phyloP scores from a whole-genome alignment of 2,113 vertebrate species.

The Rhagologus leucostigma region DNA sequence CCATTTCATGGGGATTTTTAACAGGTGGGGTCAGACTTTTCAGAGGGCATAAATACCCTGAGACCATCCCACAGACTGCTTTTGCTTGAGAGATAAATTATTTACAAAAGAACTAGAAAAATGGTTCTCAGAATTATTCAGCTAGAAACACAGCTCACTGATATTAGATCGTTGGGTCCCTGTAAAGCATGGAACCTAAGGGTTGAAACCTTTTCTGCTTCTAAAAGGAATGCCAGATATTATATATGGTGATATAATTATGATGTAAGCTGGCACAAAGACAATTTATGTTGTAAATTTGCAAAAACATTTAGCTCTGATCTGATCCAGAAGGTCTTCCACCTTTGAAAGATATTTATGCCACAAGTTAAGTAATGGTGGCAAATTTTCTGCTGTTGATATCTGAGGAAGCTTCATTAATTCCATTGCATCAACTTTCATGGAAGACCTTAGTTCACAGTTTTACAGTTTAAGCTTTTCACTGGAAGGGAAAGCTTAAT shows the following conservation, averaged over 20 bases:
- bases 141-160: background rate
- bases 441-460: background rate
- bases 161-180: background rate
- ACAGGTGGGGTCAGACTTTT: background rate
- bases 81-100: background rate
- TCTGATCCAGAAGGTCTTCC: background rate
- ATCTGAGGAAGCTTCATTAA: background rate
- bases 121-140: background rate
- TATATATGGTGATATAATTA: conserved; percentile 10
- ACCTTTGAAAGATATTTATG: background rate
- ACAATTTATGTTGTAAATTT: background rate
- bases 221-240: background rate
- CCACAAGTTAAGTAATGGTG: background rate
- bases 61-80: background rate
- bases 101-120: background rate
- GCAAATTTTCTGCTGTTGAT: background rate
- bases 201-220: background rate
- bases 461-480: background rate
- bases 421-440: background rate
- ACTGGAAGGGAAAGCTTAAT: background rate
- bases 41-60: background rate
- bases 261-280: background rate
- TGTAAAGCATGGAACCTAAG: background rate
- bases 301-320: background rate
- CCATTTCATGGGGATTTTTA: background rate